phyloP scores from a whole-genome alignment of 1,140 invertebrate genomes.

The Anoplolepis gracilipes region DNA sequence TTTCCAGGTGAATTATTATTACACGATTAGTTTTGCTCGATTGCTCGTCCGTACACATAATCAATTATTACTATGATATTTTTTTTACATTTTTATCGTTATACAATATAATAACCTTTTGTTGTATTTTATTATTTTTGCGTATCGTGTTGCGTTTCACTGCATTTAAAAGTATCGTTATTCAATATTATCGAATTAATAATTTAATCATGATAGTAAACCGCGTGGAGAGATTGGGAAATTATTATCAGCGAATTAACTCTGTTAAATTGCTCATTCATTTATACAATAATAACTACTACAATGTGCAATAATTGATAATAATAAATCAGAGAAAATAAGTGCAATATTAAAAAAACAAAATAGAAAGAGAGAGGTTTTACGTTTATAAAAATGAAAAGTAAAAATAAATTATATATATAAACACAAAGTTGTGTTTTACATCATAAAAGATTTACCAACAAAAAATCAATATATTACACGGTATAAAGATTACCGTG shows the following conservation, averaged over 20 bases:
- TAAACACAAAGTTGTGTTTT: not conserved
- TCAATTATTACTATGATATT: not conserved
- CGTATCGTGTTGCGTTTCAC: not conserved
- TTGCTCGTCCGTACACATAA: not conserved
- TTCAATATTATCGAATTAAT: slow-evolving; percentile 1
- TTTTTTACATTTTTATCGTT: not conserved
- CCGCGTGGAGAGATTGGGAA: not conserved
- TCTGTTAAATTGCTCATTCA: not conserved
- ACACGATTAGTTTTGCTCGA: not conserved
- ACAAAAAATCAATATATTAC: not conserved
- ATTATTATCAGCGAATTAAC: slow-evolving; percentile 38
- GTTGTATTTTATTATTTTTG: slow-evolving; percentile 12
- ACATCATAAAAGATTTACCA: not conserved
- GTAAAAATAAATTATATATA: not conserved
- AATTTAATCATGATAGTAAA: slow-evolving; percentile 30
- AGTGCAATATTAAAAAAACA: not conserved
- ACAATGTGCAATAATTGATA: not conserved
- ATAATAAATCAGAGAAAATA: not conserved
- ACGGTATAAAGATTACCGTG: not conserved
- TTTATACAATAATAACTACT: not conserved
- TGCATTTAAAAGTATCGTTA: not conserved
- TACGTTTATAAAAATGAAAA: not conserved
- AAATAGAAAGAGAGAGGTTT: not conserved
- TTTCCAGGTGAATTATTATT: not conserved
- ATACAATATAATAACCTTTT: not conserved